phyloP scores from a whole-genome alignment of 2,113 vertebrate genomes.

The Catharus bicknelli region DNA sequence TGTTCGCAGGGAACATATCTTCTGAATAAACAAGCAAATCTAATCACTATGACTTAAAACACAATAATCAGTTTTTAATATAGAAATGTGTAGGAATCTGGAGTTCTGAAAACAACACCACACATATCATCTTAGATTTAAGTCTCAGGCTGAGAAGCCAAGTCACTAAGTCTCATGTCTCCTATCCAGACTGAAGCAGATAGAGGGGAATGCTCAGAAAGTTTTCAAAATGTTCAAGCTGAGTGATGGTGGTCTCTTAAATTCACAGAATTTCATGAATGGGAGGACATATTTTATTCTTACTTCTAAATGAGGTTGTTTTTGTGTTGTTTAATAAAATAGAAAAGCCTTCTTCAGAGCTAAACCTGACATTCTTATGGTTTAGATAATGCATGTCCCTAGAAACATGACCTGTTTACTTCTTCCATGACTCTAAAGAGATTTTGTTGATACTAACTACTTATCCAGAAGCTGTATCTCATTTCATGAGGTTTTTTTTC shows the following conservation, averaged over 20 bases:
- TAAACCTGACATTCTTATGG: neutral
- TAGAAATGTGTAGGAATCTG: neutral
- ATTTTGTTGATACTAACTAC: neutral
- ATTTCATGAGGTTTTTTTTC: neutral
- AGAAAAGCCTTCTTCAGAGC: neutral
- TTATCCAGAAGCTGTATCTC: neutral
- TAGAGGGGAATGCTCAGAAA: neutral
- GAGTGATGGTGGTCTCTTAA: neutral
- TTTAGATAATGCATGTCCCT: neutral
- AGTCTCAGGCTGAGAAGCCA: neutral
- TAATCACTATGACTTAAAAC: neutral
- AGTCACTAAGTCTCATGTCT: neutral
- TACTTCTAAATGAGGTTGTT: neutral
- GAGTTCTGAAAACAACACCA: neutral
- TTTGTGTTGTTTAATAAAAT: neutral
- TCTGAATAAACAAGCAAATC: conserved; percentile 20
- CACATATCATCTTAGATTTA: neutral
- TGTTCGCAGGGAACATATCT: neutral
- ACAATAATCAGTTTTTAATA: neutral
- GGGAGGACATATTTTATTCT: neutral
- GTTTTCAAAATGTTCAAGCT: neutral
- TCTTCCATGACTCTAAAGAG: neutral
- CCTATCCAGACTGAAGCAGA: neutral
- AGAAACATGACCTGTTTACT: neutral
- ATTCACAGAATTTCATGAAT: neutral